Evolutionary conservation across 2,888 invertebrate genomes (phyloP), one percentile per base, ranked within the genome.

Genomic region (Bembecia ichneumoniformis): DNA sequence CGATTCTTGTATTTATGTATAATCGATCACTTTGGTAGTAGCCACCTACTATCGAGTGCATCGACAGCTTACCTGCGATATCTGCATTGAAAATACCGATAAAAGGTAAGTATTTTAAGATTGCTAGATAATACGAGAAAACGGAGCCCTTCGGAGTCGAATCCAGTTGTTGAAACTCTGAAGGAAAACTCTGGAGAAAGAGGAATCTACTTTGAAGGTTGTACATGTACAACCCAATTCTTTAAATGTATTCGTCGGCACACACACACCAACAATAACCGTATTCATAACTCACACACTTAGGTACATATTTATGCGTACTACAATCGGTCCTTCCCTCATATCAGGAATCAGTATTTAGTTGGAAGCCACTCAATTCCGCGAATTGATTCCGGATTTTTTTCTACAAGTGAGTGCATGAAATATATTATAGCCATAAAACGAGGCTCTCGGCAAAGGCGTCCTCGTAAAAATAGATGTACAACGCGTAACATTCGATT

Each of bases 381-480:
- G 66, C 63, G 65, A 67, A 80, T 76, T 74, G 72, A 75, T 75
- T 74, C 58, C 59, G 62, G 65, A 55, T 75, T 81, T 78, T 28
- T 78, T 76, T 71, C 69, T 63, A 62, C 66, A 62, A 62, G 56
- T 54, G 63, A 74, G 71, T 76, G 76, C 74, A 78, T 75, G 75
- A 82, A 77, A 81, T 82, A 79, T 82, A 67, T 63, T 61, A 61
- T 66, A 63, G 68, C 70, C 69, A 77, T 86, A 86, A 86, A 86
- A 84, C 81, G 75, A 67, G 74, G 72, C 76, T 74, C 57, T 52
- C 66, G 62, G 64, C 64, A 64, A 63, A 60, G 51, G 55, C 58
- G 59, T 50, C 55, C 56, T 81, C 84, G 75, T 86, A 84, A 86
- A 84, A 81, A 76, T 80, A 77, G 76, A 78, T 77, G 77, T 80